Base-by-base conservation (phyloP, 2,797 vertebrate species). In the Denticeps clupeoides region DNA sequence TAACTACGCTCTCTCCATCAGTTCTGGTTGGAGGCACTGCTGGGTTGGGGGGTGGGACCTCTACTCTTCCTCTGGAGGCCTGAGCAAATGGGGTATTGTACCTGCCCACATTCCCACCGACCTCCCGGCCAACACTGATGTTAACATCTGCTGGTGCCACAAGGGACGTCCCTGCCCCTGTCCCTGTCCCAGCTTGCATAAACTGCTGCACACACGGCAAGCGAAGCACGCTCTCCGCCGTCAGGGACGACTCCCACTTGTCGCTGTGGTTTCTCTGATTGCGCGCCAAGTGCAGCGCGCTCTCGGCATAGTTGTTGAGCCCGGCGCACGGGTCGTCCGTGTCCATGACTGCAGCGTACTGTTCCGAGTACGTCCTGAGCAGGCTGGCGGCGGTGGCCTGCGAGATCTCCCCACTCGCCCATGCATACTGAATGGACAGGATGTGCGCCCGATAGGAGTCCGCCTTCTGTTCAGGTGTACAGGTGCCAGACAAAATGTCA, bases 301-400 rank as follows among this genome's bases (percentile, higher is more conserved):
- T 80, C 31, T 89, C 88, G 1, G 90, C 90, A 2, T 94, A 94
- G 84, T 96, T 98, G 82, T 97, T 96, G 44, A 97, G 82, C 53
- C 93, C 90, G 4, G 71, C 78, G 67, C 51, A 70, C 26, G 68
- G 73, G 64, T 86, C 86, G 70, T 91, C 90, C 12, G 89, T 97
- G 80, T 97, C 95, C 69, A 96, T 65, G 68, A 94, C 69, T 6
- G 87, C 73, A 1, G 89, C 83, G 10, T 93, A 98, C 33, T 77
- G 87, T 73, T 96, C 91, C 0, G 82, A 69, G 10, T 90, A 93
- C 48, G 74, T 93, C 73, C 81, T 83, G 56, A 97, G 83, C 72
- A 97, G 81, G 68, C 67, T 82, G 81, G 74, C 68, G 69, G 82
- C 75, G 44, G 84, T 87, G 72, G 77, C 77, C 75, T 79, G 72